Evolutionary conservation across 2,113 vertebrate genomes (phyloP).

Genomic region (Nibea albiflora): DNA sequence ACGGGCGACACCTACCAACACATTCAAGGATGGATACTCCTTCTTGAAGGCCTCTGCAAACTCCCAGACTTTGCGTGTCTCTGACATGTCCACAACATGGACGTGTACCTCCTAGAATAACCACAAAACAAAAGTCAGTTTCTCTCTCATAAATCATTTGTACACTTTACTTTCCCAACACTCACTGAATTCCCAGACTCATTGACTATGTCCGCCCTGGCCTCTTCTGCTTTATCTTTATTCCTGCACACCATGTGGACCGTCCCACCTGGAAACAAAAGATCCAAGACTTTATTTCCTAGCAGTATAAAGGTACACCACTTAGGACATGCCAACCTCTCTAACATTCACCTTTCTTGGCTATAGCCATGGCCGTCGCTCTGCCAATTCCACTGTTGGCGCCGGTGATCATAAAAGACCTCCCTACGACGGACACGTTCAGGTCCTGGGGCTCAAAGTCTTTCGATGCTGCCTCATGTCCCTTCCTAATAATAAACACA

Average conservation of each 20-base stretch:
- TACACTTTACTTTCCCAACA: neutral
- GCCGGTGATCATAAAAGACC: constrained; percentile 84
- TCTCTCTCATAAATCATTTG: neutral
- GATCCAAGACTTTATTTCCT: neutral
- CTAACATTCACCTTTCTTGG: constrained; percentile 77
- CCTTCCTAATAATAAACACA: constrained; percentile 62
- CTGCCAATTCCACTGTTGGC: constrained; percentile 85
- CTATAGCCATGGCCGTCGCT: constrained; percentile 78
- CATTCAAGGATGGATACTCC: constrained; percentile 77
- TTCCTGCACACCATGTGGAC: constrained; percentile 85
- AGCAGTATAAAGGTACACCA: neutral
- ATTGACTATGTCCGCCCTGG: constrained; percentile 76
- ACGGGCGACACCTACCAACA: constrained; percentile 71
- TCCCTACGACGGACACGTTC: constrained; percentile 79
- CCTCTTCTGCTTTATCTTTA: constrained; percentile 80
- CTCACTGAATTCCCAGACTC: constrained; percentile 79
- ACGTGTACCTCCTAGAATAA: constrained; percentile 78
- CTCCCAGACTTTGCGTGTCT: constrained; percentile 78
- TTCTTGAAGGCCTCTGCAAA: constrained; percentile 83
- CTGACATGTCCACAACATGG: constrained; percentile 82
- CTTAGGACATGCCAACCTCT: neutral
- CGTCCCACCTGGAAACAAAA: constrained; percentile 74
- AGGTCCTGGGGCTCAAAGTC: constrained; percentile 75
- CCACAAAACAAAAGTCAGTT: neutral
- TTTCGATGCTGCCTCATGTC: constrained; percentile 75